Conservation (phyloP, 2,888 invertebrate species). For the Chrysina gloriosa region DNA sequence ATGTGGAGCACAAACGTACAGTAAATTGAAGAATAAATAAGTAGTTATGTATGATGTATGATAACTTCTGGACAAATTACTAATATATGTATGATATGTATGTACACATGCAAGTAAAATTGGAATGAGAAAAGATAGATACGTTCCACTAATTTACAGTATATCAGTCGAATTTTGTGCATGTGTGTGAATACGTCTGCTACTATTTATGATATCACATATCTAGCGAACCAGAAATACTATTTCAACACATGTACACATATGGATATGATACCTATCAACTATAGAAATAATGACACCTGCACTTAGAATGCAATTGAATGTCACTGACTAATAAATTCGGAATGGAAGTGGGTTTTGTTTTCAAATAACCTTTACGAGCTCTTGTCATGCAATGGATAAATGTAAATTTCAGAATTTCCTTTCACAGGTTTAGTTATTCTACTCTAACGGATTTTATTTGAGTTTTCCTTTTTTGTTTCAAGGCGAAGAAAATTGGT, state of each 20-base stretch:
- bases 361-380: background rate
- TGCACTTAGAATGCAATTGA: slow-evolving; percentile 5
- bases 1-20: too few relatives aligned
- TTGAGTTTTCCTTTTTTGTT: too few relatives aligned
- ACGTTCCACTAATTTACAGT: background rate
- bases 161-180: background rate
- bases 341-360: background rate
- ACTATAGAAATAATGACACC: slow-evolving; percentile 8
- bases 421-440: too few relatives aligned
- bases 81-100: background rate
- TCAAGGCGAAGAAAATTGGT: too few relatives aligned
- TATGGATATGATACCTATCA: background rate
- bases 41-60: too few relatives aligned
- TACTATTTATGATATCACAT: background rate
- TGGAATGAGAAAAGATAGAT: background rate
- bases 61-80: too few relatives aligned
- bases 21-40: too few relatives aligned
- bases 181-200: too few relatives aligned
- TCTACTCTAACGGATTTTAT: too few relatives aligned
- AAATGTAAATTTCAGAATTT: too few relatives aligned
- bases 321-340: slow-evolving; percentile 21
- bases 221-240: background rate
- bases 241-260: background rate
- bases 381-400: too few relatives aligned
- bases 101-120: background rate